phyloP scores from a whole-genome alignment of 2,797 vertebrate species.

The Microhierax caerulescens region DNA sequence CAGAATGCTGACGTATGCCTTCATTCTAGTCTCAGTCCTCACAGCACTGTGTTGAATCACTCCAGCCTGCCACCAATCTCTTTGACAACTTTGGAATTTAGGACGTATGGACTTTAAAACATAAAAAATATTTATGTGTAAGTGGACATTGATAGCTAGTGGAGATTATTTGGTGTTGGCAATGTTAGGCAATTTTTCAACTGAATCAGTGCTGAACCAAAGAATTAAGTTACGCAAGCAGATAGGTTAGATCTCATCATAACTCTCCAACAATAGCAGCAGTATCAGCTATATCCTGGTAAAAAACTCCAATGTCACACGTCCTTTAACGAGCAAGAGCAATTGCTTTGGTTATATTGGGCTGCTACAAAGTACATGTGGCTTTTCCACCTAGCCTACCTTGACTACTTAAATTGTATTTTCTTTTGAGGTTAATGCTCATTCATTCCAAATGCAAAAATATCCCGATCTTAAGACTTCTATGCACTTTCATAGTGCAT shows the following conservation, averaged over 20 bases:
- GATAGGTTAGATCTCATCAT: not conserved
- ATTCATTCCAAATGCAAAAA: not conserved
- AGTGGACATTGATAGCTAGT: not conserved
- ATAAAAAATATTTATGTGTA: not conserved
- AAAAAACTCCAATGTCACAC: not conserved
- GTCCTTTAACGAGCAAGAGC: not conserved
- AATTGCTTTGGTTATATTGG: not conserved
- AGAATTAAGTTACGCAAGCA: not conserved
- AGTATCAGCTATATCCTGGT: not conserved
- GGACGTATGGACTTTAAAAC: not conserved
- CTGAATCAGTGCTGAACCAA: fast-evolving
- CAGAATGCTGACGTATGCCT: not conserved
- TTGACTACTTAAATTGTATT: not conserved
- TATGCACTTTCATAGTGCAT: not conserved
- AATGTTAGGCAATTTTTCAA: not conserved
- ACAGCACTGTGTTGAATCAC: not conserved
- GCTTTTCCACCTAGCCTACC: not conserved
- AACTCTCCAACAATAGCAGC: not conserved
- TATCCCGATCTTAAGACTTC: not conserved
- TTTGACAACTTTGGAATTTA: not conserved
- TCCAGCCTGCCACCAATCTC: not conserved
- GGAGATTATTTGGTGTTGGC: not conserved
- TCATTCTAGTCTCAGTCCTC: not conserved
- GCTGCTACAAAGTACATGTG: not conserved
- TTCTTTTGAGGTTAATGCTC: not conserved